Percentiles rank a stretch among this genome's conserved stretches.
phyloP scores from a whole-genome alignment of 2,113 vertebrate species.

The Baryphthengus martii region DNA sequence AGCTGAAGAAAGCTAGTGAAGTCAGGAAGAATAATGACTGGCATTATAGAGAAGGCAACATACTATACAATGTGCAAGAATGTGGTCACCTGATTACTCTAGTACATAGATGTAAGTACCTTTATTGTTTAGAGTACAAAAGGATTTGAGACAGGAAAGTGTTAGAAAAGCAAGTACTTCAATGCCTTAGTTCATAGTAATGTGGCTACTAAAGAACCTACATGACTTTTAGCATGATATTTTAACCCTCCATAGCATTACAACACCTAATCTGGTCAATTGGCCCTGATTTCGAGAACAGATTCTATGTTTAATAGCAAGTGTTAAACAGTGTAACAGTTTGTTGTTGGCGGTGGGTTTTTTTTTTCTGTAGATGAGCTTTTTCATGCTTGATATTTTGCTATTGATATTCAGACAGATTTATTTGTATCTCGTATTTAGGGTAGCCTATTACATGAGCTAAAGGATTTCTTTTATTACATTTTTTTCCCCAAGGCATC shows the following conservation, averaged over 20 bases:
- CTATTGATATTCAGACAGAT: not conserved
- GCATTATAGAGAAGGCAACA: conserved; percentile 25
- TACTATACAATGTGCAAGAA: not conserved
- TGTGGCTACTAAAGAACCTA: not conserved
- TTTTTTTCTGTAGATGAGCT: not conserved
- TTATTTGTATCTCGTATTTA: conserved; percentile 5
- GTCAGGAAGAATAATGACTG: conserved; percentile 71
- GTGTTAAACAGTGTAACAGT: not conserved
- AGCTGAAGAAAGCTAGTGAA: conserved; percentile 45
- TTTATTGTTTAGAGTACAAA: conserved; percentile 7
- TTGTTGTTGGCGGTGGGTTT: no score
- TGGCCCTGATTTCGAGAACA: not conserved
- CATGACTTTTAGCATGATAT: not conserved
- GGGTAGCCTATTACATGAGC: not conserved
- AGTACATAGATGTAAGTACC: not conserved
- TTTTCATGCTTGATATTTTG: not conserved
- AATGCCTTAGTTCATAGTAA: not conserved
- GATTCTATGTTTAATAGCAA: not conserved
- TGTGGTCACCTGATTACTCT: not conserved
- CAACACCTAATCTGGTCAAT: not conserved
- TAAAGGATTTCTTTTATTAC: not conserved
- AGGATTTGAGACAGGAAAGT: not conserved
- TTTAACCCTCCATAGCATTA: not conserved
- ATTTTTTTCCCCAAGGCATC: not conserved
- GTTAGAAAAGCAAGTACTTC: not conserved